Conservation (phyloP, 2,888 invertebrate genomes). For the Sphaerophoria rueppellii region DNA sequence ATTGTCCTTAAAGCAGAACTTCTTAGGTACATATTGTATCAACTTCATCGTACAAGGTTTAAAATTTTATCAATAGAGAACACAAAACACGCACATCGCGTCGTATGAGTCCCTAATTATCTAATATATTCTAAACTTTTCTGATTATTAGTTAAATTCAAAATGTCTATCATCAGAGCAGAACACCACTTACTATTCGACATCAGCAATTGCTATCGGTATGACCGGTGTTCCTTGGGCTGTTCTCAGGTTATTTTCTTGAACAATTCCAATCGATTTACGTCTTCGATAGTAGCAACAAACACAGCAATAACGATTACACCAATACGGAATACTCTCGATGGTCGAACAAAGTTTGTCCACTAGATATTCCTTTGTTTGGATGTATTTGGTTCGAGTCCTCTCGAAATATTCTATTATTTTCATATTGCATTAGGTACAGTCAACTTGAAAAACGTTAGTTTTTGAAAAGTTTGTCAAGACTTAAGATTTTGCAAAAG, state of each 20-base stretch:
- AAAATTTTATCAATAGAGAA: slow-evolving; percentile 9
- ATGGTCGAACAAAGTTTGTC: slow-evolving; percentile 74
- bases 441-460: neutral
- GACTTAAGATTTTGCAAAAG: neutral
- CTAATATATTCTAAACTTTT: neutral
- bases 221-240: slow-evolving; percentile 75
- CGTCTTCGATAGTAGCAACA: slow-evolving; percentile 77
- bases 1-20: slow-evolving; percentile 37
- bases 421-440: slow-evolving; percentile 47
- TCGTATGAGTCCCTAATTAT: slow-evolving; percentile 7
- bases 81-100: neutral
- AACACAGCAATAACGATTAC: slow-evolving; percentile 76
- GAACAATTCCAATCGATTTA: slow-evolving; percentile 79
- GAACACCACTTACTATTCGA: slow-evolving; percentile 73
- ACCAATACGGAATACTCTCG: slow-evolving; percentile 74
- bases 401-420: slow-evolving; percentile 59
- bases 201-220: slow-evolving; percentile 73
- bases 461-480: neutral
- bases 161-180: slow-evolving; percentile 3
- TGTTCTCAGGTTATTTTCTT: slow-evolving; percentile 61
- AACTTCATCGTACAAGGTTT: neutral
- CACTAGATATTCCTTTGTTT: slow-evolving; percentile 64
- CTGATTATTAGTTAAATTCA: slow-evolving; percentile 5
- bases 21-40: neutral
- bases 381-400: slow-evolving; percentile 55